Evolutionary conservation across 2,888 invertebrate species (phyloP), one percentile per base, ranked within the genome.

Genomic region (Tachystola acroxantha): DNA sequence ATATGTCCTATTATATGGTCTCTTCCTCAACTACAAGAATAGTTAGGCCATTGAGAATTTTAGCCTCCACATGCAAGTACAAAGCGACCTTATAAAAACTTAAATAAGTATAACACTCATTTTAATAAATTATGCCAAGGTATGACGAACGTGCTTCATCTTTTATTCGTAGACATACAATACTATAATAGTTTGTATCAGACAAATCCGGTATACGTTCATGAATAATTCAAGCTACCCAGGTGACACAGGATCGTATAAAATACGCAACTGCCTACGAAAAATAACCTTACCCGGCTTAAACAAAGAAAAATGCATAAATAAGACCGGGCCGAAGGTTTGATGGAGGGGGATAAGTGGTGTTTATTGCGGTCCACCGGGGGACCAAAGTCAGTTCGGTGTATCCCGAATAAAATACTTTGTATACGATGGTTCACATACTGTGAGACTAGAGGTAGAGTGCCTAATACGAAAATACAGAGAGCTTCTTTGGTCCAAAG

Each of bases 401-500:
- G 51, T 43, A 46, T 54, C 58, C 59, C 48, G 48, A 45, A 69
- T 68, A 66, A 66, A 71, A 65, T 64, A 62, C 63, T 60, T 58
- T 59, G 60, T 59, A 46, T 52, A 56, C 52, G 10, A 34, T 4
- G 7, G 22, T 9, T 4, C 7, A 24, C n/a, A 24, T n/a, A 24
- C 24, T n/a, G n/a, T 9, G 30, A n/a, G n/a, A n/a, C n/a, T n/a
- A n/a, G 16, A 16, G 6, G 16, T 16, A 16, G 16, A 16, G 16
- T 16, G 6, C 3, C 16, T 16, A 4, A 16, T 16, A 16, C 16
- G 6, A 16, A 3, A 16, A n/a, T n/a, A n/a, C n/a, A n/a, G n/a
- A n/a, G n/a, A n/a, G n/a, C n/a, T n/a, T n/a, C n/a, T n/a, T n/a
- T n/a, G n/a, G n/a, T n/a, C n/a, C n/a, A n/a, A n/a, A n/a, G n/a